phyloP scores from a whole-genome alignment of 2,888 invertebrate species.

The Bembecia ichneumoniformis region DNA sequence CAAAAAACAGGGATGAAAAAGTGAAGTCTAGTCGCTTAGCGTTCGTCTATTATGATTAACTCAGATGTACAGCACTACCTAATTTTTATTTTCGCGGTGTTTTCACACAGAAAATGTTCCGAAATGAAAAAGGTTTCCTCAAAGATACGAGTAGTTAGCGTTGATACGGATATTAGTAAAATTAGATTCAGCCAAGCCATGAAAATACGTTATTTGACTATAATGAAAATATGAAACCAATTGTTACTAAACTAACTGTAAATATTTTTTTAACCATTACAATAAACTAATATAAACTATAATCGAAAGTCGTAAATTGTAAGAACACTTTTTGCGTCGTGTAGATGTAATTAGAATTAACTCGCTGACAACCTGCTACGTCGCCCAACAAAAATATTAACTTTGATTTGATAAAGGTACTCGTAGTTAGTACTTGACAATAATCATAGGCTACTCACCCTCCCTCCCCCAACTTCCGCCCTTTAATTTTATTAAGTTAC shows the following conservation, averaged over 20 bases:
- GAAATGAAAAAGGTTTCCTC: slow-evolving; percentile 14
- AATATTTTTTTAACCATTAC: no score
- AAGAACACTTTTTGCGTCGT: neutral
- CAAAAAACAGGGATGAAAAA: slow-evolving; percentile 34
- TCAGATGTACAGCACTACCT: slow-evolving; percentile 15
- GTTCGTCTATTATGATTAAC: slow-evolving; percentile 51
- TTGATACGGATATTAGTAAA: slow-evolving; percentile 41
- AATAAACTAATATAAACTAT: no score
- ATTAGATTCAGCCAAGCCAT: slow-evolving; percentile 50
- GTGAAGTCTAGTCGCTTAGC: slow-evolving; percentile 29
- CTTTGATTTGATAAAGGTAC: neutral
- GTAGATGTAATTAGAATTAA: neutral
- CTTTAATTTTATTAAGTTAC: no score
- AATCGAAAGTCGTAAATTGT: no score
- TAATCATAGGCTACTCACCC: no score
- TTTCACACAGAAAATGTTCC: slow-evolving; percentile 7
- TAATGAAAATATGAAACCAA: no score
- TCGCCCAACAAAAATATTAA: no score
- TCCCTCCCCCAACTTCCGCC: no score
- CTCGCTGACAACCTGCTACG: neutral
- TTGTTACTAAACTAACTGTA: no score
- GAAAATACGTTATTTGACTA: no score
- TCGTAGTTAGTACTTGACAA: no score
- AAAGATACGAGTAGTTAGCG: slow-evolving; percentile 51
- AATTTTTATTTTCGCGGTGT: slow-evolving; percentile 28